Percentiles rank a stretch among this genome's conserved stretches.
Conservation (phyloP, 2,113 vertebrate species). For the Chelonoidis abingdonii region DNA sequence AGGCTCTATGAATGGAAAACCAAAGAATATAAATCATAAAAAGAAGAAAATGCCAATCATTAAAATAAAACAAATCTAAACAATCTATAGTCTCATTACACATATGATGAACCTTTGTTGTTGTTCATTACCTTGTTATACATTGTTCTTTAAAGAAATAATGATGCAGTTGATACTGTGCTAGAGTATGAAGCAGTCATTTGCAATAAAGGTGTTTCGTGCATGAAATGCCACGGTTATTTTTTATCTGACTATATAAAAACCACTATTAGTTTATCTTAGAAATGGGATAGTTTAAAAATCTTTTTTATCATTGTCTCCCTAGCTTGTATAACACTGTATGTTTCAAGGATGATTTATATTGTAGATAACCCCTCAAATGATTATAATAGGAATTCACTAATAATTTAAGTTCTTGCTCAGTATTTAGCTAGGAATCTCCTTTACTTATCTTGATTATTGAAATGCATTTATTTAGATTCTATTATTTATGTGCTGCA, state of each 20-base stretch:
- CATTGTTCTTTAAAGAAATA: not conserved
- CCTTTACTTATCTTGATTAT: not conserved
- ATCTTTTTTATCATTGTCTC: not conserved
- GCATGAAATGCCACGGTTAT: not conserved
- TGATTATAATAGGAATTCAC: not conserved
- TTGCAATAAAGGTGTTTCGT: not conserved
- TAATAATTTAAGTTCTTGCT: not conserved
- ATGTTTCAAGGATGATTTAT: not conserved
- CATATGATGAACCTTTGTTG: not conserved
- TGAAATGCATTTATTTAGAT: not conserved
- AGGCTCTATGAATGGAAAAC: not conserved
- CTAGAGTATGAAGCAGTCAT: not conserved
- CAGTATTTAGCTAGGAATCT: not conserved
- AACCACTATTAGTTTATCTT: not conserved
- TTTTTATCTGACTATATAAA: not conserved
- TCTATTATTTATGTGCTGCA: not conserved
- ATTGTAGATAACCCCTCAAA: not conserved
- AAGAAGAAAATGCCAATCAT: not conserved
- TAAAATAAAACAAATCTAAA: rapidly evolving
- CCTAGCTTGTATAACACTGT: not conserved
- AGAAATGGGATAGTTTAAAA: not conserved
- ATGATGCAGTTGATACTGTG: not conserved
- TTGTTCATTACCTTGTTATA: not conserved
- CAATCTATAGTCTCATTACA: not conserved
- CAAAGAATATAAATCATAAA: not conserved